phyloP scores from a whole-genome alignment of 2,888 invertebrate species.

The Reticulitermes lucifugus region DNA sequence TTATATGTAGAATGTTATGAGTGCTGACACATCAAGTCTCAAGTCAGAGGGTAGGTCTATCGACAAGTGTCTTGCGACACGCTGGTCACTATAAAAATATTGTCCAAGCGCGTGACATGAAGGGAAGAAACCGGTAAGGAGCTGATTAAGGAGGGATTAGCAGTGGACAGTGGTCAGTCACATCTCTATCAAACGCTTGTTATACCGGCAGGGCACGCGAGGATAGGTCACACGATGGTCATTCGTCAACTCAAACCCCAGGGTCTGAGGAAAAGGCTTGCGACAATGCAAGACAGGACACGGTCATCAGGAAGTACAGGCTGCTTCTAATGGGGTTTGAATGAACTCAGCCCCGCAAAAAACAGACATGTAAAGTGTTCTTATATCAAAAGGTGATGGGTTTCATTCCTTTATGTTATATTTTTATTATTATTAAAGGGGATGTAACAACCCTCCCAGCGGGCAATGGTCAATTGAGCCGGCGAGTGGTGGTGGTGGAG shows the following conservation, averaged over 20 bases:
- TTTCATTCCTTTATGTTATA: conserved; percentile 30
- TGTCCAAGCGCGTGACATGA: too few species aligned
- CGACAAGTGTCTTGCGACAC: too few species aligned
- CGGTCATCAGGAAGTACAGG: conserved; percentile 8
- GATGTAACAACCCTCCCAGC: conserved; percentile 11
- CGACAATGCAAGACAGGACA: conserved; percentile 18
- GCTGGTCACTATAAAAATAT: too few species aligned
- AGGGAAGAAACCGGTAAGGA: too few species aligned
- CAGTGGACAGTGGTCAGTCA: conserved; percentile 6
- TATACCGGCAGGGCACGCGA: not conserved
- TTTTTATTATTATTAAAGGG: conserved; percentile 19
- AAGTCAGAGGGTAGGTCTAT: too few species aligned
- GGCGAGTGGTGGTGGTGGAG: not conserved
- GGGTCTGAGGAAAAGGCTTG: not conserved
- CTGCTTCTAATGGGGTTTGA: conserved; percentile 34
- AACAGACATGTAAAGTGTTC: conserved; percentile 15
- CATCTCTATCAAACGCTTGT: conserved; percentile 31
- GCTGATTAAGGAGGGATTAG: not conserved
- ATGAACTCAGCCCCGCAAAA: conserved; percentile 16
- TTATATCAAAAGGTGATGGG: conserved; percentile 22
- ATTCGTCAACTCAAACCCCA: not conserved
- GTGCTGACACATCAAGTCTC: too few species aligned
- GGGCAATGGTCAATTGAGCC: conserved; percentile 31
- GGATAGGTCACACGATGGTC: not conserved
- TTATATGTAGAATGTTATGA: too few species aligned